Conservation (phyloP, 2,797 vertebrate genomes). For the Sebastes paucispinis region DNA sequence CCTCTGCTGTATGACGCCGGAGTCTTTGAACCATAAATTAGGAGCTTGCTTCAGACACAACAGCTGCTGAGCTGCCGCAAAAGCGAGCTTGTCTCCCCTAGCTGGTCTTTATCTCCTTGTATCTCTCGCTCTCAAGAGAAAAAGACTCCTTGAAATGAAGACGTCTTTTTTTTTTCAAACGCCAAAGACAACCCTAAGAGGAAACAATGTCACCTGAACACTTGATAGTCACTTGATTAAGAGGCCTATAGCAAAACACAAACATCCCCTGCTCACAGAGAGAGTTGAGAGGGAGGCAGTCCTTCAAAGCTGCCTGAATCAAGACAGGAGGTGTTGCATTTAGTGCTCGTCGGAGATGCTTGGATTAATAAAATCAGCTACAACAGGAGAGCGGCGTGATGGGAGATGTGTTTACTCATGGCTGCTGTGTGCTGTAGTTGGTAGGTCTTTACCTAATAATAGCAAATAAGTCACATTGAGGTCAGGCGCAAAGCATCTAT, state of each 20-base stretch:
- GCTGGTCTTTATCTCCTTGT: conserved; percentile 51
- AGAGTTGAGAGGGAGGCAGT: conserved; percentile 10
- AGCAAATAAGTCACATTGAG: background rate
- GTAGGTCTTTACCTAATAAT: background rate
- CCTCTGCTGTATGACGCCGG: conserved; percentile 49
- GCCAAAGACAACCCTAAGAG: conserved; percentile 2
- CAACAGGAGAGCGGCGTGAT: background rate
- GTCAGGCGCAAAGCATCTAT: background rate
- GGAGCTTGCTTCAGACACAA: conserved; percentile 64
- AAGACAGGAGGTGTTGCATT: conserved; percentile 8
- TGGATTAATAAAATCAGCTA: conserved; percentile 28
- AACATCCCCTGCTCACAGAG: background rate
- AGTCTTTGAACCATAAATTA: conserved; percentile 73
- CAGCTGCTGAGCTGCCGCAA: conserved; percentile 63
- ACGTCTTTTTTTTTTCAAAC: background rate
- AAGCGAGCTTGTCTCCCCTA: conserved; percentile 28
- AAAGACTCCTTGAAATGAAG: conserved; percentile 43
- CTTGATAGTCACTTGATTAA: conserved; percentile 26
- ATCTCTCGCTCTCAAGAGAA: conserved; percentile 30
- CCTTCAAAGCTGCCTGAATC: conserved; percentile 23
- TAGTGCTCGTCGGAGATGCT: background rate
- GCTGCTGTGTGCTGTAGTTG: background rate
- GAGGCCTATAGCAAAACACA: background rate
- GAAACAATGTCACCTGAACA: conserved; percentile 15
- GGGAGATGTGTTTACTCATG: background rate